These are phyloP conservation scores for Papilio demoleus DNA, from an alignment of 2,888 invertebrate species.

Conservation along the genomic window DNA sequence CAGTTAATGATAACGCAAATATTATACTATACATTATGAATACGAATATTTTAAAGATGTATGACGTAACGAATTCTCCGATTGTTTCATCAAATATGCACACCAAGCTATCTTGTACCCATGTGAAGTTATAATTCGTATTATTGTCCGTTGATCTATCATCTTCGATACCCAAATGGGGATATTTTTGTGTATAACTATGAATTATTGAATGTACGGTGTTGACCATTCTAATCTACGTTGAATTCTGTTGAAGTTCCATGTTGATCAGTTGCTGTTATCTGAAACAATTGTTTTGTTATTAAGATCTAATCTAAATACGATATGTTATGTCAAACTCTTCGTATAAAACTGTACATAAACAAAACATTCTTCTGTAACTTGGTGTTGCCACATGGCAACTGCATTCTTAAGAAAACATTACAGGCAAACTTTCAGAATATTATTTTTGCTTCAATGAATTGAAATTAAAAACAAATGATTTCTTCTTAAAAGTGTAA, in stretches of 20 bases:
- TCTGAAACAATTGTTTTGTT: conserved; percentile 1
- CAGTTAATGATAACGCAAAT: conserved; percentile 87
- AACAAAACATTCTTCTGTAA: no score
- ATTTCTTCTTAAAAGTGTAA: no score
- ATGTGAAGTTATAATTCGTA: conserved; percentile 24
- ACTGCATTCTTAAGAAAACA: no score
- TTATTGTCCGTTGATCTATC: conserved; percentile 4
- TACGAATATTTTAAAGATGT: conserved; percentile 85
- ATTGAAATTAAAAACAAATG: no score
- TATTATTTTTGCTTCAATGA: no score
- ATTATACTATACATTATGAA: conserved; percentile 88
- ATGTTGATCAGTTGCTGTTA: not conserved
- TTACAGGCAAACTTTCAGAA: no score
- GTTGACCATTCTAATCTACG: conserved; percentile 20
- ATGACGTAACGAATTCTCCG: conserved; percentile 60
- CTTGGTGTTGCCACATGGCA: no score
- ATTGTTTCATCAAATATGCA: conserved; percentile 27
- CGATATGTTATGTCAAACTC: no score
- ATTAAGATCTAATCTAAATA: no score
- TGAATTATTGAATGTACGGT: conserved; percentile 7
- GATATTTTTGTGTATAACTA: conserved; percentile 10
- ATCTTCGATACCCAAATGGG: not conserved
- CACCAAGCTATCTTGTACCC: conserved; percentile 13
- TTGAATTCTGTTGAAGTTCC: not conserved
- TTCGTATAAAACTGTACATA: no score